Evolutionary conservation across 2,113 vertebrate genomes (phyloP).

Genomic region (Odocoileus virginianus): DNA sequence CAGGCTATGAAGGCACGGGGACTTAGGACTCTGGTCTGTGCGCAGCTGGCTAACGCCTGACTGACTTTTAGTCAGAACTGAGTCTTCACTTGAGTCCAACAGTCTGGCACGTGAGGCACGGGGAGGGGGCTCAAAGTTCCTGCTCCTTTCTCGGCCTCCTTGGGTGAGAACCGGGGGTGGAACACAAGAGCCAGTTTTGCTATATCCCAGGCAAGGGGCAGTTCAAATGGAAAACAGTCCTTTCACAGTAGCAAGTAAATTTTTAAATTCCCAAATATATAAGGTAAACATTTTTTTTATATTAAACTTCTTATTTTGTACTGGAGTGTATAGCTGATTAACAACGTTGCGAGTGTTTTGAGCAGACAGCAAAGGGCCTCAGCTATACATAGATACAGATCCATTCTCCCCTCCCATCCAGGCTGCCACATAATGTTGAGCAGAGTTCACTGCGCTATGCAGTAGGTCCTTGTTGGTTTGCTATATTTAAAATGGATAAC

Average conservation of each 20-base stretch:
- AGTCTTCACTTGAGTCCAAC: neutral
- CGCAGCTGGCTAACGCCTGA: neutral
- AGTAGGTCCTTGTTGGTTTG: neutral
- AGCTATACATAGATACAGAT: neutral
- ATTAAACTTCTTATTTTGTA: neutral
- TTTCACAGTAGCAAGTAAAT: neutral
- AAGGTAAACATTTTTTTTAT: neutral
- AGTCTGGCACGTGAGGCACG: accelerated
- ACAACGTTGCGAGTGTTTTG: neutral
- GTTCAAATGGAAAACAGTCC: neutral
- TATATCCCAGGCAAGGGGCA: neutral
- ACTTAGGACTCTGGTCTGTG: neutral
- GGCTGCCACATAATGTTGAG: neutral
- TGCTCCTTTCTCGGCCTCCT: neutral
- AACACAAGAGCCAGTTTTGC: neutral
- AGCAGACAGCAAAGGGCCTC: neutral
- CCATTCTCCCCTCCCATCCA: neutral
- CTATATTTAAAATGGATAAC: neutral
- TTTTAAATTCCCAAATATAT: neutral
- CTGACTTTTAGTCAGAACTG: neutral
- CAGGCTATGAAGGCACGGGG: too few relatives aligned
- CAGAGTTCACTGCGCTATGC: neutral
- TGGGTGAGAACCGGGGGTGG: neutral
- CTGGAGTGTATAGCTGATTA: neutral
- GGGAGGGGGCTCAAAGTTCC: neutral